Percentiles rank a stretch among this genome's conserved stretches.
phyloP scores from a whole-genome alignment of 1,140 invertebrate species.

The Pachypsylla venusta region DNA sequence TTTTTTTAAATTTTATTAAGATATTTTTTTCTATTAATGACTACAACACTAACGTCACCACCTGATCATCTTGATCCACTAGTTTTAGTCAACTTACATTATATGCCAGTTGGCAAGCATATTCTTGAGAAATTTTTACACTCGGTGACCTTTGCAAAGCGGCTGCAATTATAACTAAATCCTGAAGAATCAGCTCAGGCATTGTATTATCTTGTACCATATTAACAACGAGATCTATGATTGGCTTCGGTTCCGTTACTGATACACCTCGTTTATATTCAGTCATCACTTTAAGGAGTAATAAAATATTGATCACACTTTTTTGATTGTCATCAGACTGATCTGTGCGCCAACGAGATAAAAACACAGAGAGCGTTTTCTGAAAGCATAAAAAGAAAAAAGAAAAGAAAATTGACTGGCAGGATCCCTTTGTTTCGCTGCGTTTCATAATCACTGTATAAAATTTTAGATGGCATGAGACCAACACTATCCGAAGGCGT shows the following conservation, averaged over 20 bases:
- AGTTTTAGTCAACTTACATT: constrained; percentile 11
- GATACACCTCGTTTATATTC: constrained; percentile 46
- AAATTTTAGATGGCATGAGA: too few relatives aligned
- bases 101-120: not conserved
- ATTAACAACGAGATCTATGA: constrained; percentile 39
- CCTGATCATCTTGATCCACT: too few relatives aligned
- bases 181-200: constrained; percentile 34
- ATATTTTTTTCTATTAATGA: too few relatives aligned
- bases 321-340: constrained; percentile 5
- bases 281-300: constrained; percentile 41
- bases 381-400: too few relatives aligned
- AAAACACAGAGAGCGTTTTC: constrained; percentile 14
- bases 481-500: too few relatives aligned
- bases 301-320: constrained; percentile 30
- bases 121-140: constrained; percentile 28
- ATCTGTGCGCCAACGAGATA: constrained; percentile 11
- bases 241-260: constrained; percentile 37
- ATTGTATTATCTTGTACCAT: constrained; percentile 29
- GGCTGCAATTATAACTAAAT: constrained; percentile 38
- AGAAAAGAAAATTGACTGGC: too few relatives aligned
- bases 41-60: too few relatives aligned
- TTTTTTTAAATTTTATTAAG: too few relatives aligned
- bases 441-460: too few relatives aligned
- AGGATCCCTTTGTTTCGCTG: too few relatives aligned
- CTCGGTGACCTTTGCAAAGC: constrained; percentile 42